Conservation (phyloP, 2,797 vertebrate genomes). For the Sternotherus odoratus region DNA sequence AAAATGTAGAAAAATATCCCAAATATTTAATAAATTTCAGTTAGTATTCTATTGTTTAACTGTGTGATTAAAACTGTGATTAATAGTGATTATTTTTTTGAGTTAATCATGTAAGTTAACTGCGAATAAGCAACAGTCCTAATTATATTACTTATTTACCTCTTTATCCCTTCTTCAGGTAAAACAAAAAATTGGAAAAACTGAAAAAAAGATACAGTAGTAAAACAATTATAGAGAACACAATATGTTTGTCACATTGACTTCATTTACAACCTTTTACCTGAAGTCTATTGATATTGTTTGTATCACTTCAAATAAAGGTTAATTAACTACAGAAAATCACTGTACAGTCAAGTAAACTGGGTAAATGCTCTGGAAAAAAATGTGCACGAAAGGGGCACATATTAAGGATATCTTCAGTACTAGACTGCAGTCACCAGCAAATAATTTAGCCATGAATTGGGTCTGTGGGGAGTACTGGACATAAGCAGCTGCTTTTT, state of each 20-base stretch:
- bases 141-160: not conserved
- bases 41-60: too few relatives aligned
- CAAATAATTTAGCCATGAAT: too few relatives aligned
- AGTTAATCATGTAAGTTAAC: too few relatives aligned
- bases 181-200: not conserved
- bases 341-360: not conserved
- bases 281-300: not conserved
- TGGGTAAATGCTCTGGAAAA: not conserved
- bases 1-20: too few relatives aligned
- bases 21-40: not conserved
- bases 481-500: not conserved
- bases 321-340: not conserved
- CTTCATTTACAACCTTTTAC: fast-evolving
- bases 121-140: too few relatives aligned
- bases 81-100: too few relatives aligned
- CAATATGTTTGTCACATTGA: not conserved
- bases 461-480: fast-evolving
- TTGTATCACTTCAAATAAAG: not conserved
- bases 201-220: not conserved
- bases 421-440: fast-evolving
- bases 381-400: not conserved
- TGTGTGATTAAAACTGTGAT: too few relatives aligned
- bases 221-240: not conserved
- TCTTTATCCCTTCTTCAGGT: not conserved
- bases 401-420: not conserved